Base-by-base conservation (phyloP, 2,888 invertebrate genomes). In the Cheilosia soror region DNA sequence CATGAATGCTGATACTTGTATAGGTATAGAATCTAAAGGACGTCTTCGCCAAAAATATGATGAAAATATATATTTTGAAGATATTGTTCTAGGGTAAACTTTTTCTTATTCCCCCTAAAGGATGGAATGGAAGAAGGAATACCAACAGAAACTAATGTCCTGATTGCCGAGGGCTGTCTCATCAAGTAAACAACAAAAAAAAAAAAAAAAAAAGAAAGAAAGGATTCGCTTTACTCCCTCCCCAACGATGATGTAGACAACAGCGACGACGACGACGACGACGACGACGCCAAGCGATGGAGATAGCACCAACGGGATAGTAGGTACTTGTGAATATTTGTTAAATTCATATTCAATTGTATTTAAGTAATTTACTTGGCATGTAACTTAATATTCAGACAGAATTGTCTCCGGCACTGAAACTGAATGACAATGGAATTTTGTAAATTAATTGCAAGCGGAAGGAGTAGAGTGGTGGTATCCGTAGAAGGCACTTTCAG, bases 31-130 rank as follows among this genome's bases (percentile, higher is more conserved):
- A 49, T 47, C 66, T 44, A 62, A 82, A 63, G 73, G 68, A 29
- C 13, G 53, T n/a, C 27, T 20, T 29, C 25, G 44, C 72, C 63
- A 60, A 79, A 79, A 72, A 65, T 72, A 79, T 79, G 72, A 79
- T 42, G 72, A 60, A 72, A 65, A 79, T 72, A 79, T 72, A 79
- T 57, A 79, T 79, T 79, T 65, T 29, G 4, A 63, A 63, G 57
- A 42, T 29, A 62, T 71, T 49, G 65, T 63, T 20, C 62, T 62
- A 65, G 9, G 27, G 51, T 44, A 60, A 66, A 65, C 33, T 42
- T 40, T 29, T 47, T 15, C 5, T 7, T 25, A 5, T 27, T 27
- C 27, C 5, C 7, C 27, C 15, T 37, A 47, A 25, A 5, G 49
- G 20, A 42, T 15, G 25, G 40, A 31, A 33, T 20, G 47, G 7